Evolutionary conservation across 2,113 vertebrate species (phyloP), one percentile per base, ranked within the genome.

Genomic region (Anarhynchus alexandrinus): DNA sequence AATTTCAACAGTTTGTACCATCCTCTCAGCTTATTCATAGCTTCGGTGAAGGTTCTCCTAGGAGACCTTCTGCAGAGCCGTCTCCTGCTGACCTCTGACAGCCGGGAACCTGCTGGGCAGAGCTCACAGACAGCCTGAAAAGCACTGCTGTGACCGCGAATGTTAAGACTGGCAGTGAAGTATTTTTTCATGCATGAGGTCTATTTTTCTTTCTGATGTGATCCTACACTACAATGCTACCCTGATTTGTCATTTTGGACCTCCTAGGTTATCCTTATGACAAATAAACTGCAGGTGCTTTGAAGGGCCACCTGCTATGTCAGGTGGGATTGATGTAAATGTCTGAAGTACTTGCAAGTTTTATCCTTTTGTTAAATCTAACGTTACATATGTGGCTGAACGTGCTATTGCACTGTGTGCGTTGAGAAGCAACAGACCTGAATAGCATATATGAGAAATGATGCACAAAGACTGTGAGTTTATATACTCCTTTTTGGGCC

Each of bases 391-490:
- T 0, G 2, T 20, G 38, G 59, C 64, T 71, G 43, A 43, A 59
- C 26, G 71, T 67, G 62, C 61, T 91, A 15, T 23, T 62, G 77
- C 25, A 11, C 78, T 27, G 61, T 20, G 54, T 45, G 69, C 55
- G n/a, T 5, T 47, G 81, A 83, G 84, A 69, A 51, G 73, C 65
- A 86, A 25, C 91, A 96, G 77, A 69, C 51, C 42, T 12, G 8
- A 57, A 70, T 15, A 47, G 59, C 9, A 5, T 0, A 5, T 8
- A 45, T 22, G 65, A 90, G 73, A 85, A 93, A 91, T 76, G 78
- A 96, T 96, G 93, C 93, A 91, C 91, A 79, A 69, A 95, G 61
- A 36, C 85, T 57, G 43, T 5, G 73, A 93, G 84, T 90, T 96
- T 93, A 93, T 85, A 85, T 90, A 94, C 78, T 93, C 30, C 40